These are phyloP conservation scores for Chloroceryle aenea DNA, from an alignment of 2,113 vertebrate genomes.

Conservation along the genomic window DNA sequence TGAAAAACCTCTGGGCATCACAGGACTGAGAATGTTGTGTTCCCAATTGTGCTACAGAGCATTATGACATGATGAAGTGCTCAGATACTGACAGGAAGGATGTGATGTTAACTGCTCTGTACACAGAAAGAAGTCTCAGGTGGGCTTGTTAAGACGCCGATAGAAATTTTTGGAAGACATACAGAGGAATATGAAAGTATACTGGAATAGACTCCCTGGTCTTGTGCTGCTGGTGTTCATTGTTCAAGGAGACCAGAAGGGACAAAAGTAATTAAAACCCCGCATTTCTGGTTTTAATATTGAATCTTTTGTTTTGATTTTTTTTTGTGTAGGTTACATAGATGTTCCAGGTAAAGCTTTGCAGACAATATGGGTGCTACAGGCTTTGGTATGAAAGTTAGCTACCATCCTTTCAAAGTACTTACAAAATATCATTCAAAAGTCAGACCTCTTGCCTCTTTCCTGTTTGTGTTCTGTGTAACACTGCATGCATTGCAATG, in stretches of 20 bases:
- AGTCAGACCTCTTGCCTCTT: background rate
- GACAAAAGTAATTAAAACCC: background rate
- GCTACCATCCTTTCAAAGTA: background rate
- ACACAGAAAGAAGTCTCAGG: background rate
- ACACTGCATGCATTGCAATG: background rate
- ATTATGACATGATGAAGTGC: background rate
- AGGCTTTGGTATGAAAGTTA: background rate
- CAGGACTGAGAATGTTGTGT: background rate
- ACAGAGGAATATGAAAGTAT: background rate
- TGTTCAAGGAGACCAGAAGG: background rate
- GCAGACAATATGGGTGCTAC: background rate
- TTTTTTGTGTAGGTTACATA: background rate
- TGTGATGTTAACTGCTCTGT: background rate
- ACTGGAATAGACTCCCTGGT: background rate
- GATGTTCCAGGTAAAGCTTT: background rate
- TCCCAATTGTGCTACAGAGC: background rate
- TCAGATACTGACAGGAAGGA: background rate
- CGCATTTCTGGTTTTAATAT: background rate
- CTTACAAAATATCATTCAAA: background rate
- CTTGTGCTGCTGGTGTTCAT: background rate
- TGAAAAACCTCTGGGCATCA: background rate
- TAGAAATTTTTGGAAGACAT: background rate
- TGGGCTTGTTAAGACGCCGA: background rate
- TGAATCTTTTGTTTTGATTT: background rate
- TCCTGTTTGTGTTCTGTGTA: background rate